Base-by-base conservation (phyloP, 2,888 invertebrate species). In the Dorcus hopei region DNA sequence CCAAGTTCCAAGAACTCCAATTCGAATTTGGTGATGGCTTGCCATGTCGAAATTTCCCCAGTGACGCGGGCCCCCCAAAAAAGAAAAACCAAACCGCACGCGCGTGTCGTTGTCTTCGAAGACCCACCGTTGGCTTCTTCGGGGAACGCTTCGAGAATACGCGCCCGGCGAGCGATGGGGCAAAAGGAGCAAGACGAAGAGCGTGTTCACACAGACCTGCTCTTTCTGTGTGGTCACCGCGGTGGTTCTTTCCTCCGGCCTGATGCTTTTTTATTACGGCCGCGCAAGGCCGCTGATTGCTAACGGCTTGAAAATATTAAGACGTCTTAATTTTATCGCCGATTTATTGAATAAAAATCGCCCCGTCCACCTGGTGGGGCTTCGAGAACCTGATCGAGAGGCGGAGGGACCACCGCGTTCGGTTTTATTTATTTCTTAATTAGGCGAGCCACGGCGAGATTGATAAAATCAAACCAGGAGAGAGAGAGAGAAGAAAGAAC, bases 151-250 rank as follows among this genome's bases (percentile, higher is more conserved):
- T 57, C 52, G 47, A 57, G 57, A 57, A 57, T 51, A 57, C 57
- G 57, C 57, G 11, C 6, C 52, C 57, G 9, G 54, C 19, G 14
- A 39, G 39, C 52, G 4, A 23, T 3, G 19, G 3, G 23, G 33
- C 43, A 62, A 62, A 60, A 61, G 52, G 54, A 61, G 49, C 51
- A 64, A 61, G 56, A 56, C 54, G 60, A 59, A 52, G 26, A 33
- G 7, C 62, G 60, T 58, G 54, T 59, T 63, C 65, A 61, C 61
- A 64, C 62, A 63, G 61, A 61, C 60, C 58, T 54, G 63, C 61
- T 64, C 68, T 63, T 61, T 67, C 65, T 68, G 68, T 68, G 68
- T 68, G 68, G 68, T 64, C 68, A 63, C 66, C 58, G 67, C 65
- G 67, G 68, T 66, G 66, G 68, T 66, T 68, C 67, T 67, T 65